These are phyloP conservation scores for Syngnathus rostellatus DNA, from an alignment of 2,797 vertebrate species.

Conservation along the genomic window DNA sequence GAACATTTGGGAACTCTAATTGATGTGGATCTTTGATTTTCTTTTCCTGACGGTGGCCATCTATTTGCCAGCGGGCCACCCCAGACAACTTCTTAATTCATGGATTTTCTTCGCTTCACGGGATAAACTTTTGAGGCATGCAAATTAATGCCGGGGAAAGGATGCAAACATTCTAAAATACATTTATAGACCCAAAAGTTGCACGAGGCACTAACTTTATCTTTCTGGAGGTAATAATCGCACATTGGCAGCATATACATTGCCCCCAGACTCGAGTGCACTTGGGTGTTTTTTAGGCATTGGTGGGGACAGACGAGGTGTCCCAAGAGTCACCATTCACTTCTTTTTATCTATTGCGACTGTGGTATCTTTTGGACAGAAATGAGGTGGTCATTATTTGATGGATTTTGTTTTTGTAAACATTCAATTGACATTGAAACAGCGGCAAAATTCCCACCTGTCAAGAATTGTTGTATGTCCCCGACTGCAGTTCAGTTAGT, in stretches of 20 bases:
- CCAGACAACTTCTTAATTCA: no score
- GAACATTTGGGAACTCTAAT: not conserved
- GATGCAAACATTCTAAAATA: not conserved
- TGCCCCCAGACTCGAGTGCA: not conserved
- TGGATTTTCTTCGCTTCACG: not conserved
- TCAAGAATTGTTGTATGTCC: not conserved
- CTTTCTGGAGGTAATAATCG: not conserved
- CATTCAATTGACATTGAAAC: not conserved
- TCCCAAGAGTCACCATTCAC: not conserved
- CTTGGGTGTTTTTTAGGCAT: not conserved
- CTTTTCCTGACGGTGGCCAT: not conserved
- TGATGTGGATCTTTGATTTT: constrained; percentile 1
- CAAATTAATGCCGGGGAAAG: not conserved
- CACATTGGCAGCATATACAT: not conserved
- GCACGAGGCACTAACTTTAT: not conserved
- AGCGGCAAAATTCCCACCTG: not conserved
- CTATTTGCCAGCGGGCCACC: not conserved
- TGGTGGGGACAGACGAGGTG: not conserved
- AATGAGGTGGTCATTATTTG: no score
- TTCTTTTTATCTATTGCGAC: no score
- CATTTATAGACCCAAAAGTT: not conserved
- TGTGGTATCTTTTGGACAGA: no score
- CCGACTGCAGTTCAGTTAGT: not conserved
- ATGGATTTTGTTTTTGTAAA: not conserved
- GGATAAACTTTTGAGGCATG: not conserved